Evolutionary conservation across 2,113 vertebrate species (phyloP).

Genomic region (Sander vitreus): DNA sequence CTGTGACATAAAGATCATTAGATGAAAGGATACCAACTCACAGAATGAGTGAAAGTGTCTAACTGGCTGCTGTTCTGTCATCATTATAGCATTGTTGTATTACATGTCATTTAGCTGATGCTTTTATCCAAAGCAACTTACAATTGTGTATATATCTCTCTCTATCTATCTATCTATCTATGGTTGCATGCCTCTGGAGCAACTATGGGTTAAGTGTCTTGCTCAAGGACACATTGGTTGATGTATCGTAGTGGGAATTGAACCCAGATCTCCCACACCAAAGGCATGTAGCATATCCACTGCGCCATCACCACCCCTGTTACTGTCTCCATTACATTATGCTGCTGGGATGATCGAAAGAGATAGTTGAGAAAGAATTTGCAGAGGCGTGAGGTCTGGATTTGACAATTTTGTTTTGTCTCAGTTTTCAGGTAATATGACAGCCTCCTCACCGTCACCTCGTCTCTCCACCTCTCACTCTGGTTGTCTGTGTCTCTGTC

Average conservation of each 20-base stretch:
- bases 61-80: slow-evolving; percentile 1
- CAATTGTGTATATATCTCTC: no score
- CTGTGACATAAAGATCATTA: slow-evolving; percentile 8
- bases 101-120: no score
- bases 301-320: no score
- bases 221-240: no score
- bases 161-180: no score
- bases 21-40: slow-evolving; percentile 22
- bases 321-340: background rate
- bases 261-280: no score
- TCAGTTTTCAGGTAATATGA: slow-evolving; percentile 27
- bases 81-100: slow-evolving; percentile 1
- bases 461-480: background rate
- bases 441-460: slow-evolving; percentile 15
- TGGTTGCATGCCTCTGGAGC: no score
- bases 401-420: slow-evolving; percentile 32
- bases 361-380: slow-evolving; percentile 2
- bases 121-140: no score
- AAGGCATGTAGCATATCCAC: no score
- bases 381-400: slow-evolving; percentile 28
- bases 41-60: slow-evolving; percentile 1
- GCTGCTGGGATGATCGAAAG: background rate
- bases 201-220: no score
- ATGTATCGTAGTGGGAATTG: no score
- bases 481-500: slow-evolving; percentile 3